These are phyloP conservation scores for Megaptera novaeangliae DNA, from an alignment of 2,113 vertebrate species.

Conservation along the genomic window DNA sequence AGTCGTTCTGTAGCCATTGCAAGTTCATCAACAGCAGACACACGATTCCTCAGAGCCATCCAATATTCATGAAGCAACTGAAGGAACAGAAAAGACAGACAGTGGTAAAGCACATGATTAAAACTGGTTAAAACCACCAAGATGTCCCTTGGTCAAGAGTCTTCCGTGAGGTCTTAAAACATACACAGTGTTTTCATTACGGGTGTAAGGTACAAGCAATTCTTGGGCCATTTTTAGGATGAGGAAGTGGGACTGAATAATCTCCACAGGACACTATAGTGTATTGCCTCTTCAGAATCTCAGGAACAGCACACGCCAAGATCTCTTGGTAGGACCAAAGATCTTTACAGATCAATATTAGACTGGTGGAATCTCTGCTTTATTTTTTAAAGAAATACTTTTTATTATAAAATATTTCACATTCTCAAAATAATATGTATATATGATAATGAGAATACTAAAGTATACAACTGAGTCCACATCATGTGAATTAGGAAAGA, in stretches of 20 bases:
- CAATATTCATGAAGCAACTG: constrained; percentile 97
- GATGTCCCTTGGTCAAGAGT: not conserved
- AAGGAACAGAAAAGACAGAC: constrained; percentile 10
- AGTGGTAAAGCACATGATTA: not conserved
- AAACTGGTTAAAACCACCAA: not conserved
- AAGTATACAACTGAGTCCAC: not conserved
- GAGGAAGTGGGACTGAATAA: not conserved
- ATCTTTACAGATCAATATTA: not conserved
- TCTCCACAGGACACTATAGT: not conserved
- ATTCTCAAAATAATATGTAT: constrained; percentile 1
- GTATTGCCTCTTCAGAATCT: not conserved
- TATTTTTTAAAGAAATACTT: not conserved
- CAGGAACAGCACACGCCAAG: not conserved
- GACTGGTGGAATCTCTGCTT: not conserved
- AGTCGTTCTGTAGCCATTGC: constrained; percentile 97
- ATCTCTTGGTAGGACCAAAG: not conserved
- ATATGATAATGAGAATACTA: not conserved
- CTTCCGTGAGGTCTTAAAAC: not conserved
- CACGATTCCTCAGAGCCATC: constrained; percentile 96
- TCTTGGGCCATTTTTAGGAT: not conserved
- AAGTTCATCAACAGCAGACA: constrained; percentile 97
- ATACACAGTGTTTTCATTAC: not conserved
- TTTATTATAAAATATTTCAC: not conserved
- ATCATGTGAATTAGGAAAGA: not conserved
- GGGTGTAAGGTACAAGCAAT: not conserved